Evolutionary conservation across 64 coral and sea anemone genomes (phyloP).

Genomic region (Orbicella faveolata): DNA sequence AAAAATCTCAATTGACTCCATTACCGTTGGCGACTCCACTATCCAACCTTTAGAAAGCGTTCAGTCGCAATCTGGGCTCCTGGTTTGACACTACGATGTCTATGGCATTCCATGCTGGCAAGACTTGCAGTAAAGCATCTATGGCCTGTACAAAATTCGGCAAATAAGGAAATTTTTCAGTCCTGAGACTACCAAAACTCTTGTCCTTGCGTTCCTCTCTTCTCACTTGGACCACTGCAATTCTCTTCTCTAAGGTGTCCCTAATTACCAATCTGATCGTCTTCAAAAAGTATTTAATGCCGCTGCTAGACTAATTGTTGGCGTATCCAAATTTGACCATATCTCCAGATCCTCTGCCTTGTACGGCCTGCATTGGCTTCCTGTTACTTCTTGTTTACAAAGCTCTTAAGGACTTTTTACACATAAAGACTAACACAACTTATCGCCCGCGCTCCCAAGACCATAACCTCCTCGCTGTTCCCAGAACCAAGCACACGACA

Average conservation of each 20-base stretch:
- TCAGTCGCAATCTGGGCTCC: background rate
- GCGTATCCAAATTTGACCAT: background rate
- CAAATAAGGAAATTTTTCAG: slow-evolving; percentile 11
- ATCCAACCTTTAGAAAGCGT: background rate
- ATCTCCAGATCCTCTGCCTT: background rate
- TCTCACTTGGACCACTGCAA: background rate
- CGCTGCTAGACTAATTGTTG: background rate
- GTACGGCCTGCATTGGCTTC: background rate
- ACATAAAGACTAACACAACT: too few relatives aligned
- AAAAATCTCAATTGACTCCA: background rate
- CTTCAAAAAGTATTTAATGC: background rate
- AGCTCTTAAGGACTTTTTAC: background rate
- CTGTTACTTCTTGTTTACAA: background rate
- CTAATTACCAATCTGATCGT: too few relatives aligned
- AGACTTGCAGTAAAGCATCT: background rate
- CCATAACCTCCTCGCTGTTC: too few relatives aligned
- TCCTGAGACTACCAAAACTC: background rate
- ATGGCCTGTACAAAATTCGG: background rate
- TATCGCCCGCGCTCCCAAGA: too few relatives aligned
- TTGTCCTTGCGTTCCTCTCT: background rate
- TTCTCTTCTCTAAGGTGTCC: background rate
- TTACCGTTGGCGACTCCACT: too few relatives aligned
- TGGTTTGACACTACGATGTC: background rate
- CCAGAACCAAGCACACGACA: too few relatives aligned
- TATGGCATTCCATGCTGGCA: background rate